phyloP scores from a whole-genome alignment of 2,888 invertebrate genomes.

The Catocala fraxini region DNA sequence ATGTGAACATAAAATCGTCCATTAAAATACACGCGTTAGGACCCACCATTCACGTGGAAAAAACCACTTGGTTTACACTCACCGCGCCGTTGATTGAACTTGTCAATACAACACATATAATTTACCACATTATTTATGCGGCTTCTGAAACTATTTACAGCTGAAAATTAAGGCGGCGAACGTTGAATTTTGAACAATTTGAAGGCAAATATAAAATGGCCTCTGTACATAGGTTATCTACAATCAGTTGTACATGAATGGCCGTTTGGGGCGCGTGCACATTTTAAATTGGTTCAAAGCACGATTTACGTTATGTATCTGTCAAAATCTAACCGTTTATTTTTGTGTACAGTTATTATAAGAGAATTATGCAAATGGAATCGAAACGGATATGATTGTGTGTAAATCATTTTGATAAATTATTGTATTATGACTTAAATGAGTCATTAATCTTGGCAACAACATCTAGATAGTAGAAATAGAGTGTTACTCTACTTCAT shows the following conservation, averaged over 20 bases:
- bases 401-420: not conserved
- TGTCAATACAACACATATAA: conserved; percentile 59
- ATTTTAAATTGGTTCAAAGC: conserved; percentile 45
- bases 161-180: conserved; percentile 10
- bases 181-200: conserved; percentile 19
- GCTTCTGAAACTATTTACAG: conserved; percentile 16
- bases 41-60: conserved; percentile 51
- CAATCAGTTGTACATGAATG: conserved; percentile 64
- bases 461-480: too few species aligned
- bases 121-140: conserved; percentile 45
- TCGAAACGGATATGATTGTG: conserved; percentile 9
- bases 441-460: too few species aligned
- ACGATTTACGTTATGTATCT: conserved; percentile 29
- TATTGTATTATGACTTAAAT: too few species aligned
- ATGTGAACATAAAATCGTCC: conserved; percentile 29
- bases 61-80: conserved; percentile 57
- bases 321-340: conserved; percentile 28
- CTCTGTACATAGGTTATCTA: conserved; percentile 62
- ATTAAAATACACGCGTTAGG: conserved; percentile 47
- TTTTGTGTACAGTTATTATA: conserved; percentile 15
- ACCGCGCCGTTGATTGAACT: conserved; percentile 64
- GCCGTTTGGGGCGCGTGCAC: conserved; percentile 49
- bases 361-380: conserved; percentile 16
- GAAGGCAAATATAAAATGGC: conserved; percentile 40
- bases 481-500: too few species aligned